Evolutionary conservation across 2,113 vertebrate species (phyloP), one percentile per base, ranked within the genome.

Genomic region (Chaetodon auriga): DNA sequence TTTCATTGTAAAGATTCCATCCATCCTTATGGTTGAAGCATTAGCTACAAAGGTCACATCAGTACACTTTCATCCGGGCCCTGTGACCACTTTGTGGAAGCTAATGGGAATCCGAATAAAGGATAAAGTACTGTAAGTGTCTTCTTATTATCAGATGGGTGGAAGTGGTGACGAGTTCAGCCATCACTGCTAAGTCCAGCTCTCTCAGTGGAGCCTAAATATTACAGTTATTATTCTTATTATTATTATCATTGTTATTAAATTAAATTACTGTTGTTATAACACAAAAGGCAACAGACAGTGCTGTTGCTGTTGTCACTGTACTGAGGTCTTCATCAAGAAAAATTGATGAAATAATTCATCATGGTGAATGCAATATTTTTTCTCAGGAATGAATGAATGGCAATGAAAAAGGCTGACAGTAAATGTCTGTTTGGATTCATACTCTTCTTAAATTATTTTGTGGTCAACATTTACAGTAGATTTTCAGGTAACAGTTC

Each of bases 41-140:
- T 69, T 48, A 62, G 53, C 58, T 7, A 48, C 51, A 78, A 54
- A 81, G 36, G 54, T 55, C n/a, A 45, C 6, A 5, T 25, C 54
- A 57, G 25, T 12, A 11, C 23, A 61, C 5, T 45, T 13, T 23
- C 0, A 23, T 54, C 4, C 68, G 41, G 8, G 23, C 23, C 43
- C 18, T 48, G 11, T 1, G 4, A 68, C 21, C 77, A 78, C 73
- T 83, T 25, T 75, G 30, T 23, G 38, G 54, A 23, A 36, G 15
- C 53, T 86, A 55, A 68, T 81, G 55, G 61, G 46, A 70, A 25
- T 57, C 18, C 43, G 53, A 9, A 53, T 68, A 30, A 75, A 51
- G 60, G 36, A 7, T 64, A 10, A 30, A 81, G 25, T 30, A 19
- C 49, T 21, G 19, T 38, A 30, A 51, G 10, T 53, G 55, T 46